Conservation (phyloP, 64 coral and sea anemone genomes). For the Actinia tenebrosa region DNA sequence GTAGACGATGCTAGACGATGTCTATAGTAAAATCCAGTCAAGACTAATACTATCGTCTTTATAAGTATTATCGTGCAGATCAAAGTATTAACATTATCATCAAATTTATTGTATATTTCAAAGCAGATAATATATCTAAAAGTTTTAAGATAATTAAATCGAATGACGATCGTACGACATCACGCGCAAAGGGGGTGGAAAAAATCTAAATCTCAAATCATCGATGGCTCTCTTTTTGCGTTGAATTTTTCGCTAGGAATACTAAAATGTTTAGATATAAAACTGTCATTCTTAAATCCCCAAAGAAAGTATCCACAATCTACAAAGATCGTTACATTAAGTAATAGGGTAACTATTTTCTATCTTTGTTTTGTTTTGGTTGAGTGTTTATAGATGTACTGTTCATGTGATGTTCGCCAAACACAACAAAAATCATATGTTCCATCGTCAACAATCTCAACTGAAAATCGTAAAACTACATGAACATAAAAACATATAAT, state of each 20-base stretch:
- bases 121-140: background rate
- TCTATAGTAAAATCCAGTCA: background rate
- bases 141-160: background rate
- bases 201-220: background rate
- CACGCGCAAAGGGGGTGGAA: background rate
- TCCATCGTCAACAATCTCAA: background rate
- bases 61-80: background rate
- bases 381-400: background rate
- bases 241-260: background rate
- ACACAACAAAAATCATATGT: slow-evolving; percentile 4
- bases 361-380: slow-evolving; percentile 2
- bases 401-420: background rate
- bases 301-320: background rate
- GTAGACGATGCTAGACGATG: background rate
- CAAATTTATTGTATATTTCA: background rate
- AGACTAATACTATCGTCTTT: background rate
- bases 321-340: background rate
- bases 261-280: background rate
- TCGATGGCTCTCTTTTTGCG: background rate
- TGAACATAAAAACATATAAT: background rate
- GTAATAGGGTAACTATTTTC: background rate
- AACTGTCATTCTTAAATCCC: background rate
- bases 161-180: background rate
- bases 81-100: background rate
- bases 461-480: background rate